Base-by-base conservation (phyloP, 1,140 invertebrate species). In the Orchestia grillus region DNA sequence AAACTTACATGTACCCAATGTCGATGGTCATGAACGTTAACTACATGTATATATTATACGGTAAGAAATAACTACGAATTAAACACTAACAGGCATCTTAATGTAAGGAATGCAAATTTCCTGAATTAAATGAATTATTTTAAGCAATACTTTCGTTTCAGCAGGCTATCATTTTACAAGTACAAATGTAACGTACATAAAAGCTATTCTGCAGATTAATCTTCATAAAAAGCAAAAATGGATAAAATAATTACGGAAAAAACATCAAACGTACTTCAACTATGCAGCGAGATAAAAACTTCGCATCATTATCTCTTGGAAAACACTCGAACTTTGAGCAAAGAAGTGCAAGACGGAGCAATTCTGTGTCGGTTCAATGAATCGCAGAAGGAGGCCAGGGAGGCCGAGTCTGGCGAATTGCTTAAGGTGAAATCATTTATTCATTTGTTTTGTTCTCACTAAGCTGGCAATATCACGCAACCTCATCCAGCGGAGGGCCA, bases 401-500 rank as follows among this genome's bases (percentile, higher is more conserved):
- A 90, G 88, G 43, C 44, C 4, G 43, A n/a, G 44, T n/a, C 40
- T 16, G 44, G 92, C 92, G 11, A 44, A 94, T 94, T 45, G 92
- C 92, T 94, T 94, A 94, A 94, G 92, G 92, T 45, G 92, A 94
- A 47, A 47, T 94, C 44, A 94, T 47, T 94, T 94, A 94, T 94
- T 94, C 92, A 94, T 44, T 47, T 94, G 92, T 94, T 94, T 94
- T 94, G 92, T 94, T 94, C 92, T 94, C 92, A n/a, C 92, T 45
- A 94, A 94, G 44, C 92, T 94, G 92, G 92, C 92, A 44, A 94
- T 94, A 94, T 94, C 92, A 94, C 92, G 92, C 43, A 94, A 94
- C 44, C 92, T 94, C 92, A 44, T 94, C 92, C 92, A 45, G 92
- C 28, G 28, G 62, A 77, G 62, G 44, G 41, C 92, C 6, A 94